phyloP scores from a whole-genome alignment of 2,113 vertebrate species.

The Poecilia latipinna region DNA sequence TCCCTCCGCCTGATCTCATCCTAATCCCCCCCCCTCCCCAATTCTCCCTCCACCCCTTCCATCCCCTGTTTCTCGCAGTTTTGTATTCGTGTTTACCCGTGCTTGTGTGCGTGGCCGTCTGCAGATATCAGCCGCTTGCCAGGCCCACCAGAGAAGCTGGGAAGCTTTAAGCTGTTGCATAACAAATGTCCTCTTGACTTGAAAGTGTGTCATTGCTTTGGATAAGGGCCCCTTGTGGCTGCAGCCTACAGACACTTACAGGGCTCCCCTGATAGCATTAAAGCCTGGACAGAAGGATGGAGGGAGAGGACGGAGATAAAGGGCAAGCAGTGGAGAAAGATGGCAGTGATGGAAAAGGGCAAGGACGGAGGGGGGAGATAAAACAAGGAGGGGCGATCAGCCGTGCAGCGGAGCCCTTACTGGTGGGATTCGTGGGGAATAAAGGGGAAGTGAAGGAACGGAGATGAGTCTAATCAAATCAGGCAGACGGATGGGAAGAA shows the following conservation, averaged over 20 bases:
- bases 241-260: conserved; percentile 39
- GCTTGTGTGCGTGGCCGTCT: conserved; percentile 5
- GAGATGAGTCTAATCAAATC: not conserved
- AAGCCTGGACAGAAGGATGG: conserved; percentile 32
- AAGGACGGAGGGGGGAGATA: not conserved
- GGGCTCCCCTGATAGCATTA: conserved; percentile 44
- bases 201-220: conserved; percentile 66
- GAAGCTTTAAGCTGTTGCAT: conserved; percentile 63
- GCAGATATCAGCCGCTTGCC: conserved; percentile 29
- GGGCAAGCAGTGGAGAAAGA: conserved; percentile 7
- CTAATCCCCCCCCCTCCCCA: conserved; percentile 41
- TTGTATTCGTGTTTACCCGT: conserved; percentile 15
- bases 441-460: conserved; percentile 3
- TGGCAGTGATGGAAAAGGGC: conserved; percentile 24
- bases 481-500: not conserved
- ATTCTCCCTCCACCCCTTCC: conserved; percentile 2
- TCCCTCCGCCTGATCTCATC: conserved; percentile 26
- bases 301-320: conserved; percentile 14
- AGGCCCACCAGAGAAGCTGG: conserved; percentile 51
- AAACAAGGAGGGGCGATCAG: conserved; percentile 7
- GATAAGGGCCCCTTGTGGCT: conserved; percentile 61
- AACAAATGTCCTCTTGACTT: conserved; percentile 73
- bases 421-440: conserved; percentile 13
- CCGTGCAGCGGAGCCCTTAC: conserved; percentile 14
- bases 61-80: conserved; percentile 9